Conservation (phyloP, 2,888 invertebrate genomes). For the Orgyia antiqua region DNA sequence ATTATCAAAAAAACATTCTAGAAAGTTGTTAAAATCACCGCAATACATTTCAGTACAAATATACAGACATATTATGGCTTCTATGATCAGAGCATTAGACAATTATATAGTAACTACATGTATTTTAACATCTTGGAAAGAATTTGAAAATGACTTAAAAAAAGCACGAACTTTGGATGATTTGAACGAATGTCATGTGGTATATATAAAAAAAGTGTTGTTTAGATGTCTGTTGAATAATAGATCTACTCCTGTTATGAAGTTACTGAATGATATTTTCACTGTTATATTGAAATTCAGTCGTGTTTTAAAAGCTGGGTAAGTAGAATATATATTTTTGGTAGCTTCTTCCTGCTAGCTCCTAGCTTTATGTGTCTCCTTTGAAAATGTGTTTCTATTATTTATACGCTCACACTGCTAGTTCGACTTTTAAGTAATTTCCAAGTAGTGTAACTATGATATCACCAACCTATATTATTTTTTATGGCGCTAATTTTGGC, state of each 20-base stretch:
- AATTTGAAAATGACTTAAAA: conserved; percentile 83
- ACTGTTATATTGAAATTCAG: conserved; percentile 85
- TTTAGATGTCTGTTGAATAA: conserved; percentile 86
- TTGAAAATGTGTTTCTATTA: no score
- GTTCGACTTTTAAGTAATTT: no score
- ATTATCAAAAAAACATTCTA: conserved; percentile 56
- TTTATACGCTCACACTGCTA: no score
- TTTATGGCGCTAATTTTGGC: no score
- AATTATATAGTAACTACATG: conserved; percentile 88
- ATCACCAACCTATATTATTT: no score
- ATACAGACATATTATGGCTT: conserved; percentile 86
- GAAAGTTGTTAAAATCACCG: conserved; percentile 75
- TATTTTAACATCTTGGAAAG: conserved; percentile 85
- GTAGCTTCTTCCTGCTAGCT: no score
- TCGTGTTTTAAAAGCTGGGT: conserved; percentile 76
- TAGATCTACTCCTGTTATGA: conserved; percentile 82
- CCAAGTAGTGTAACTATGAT: no score
- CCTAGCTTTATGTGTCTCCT: no score
- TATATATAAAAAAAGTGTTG: conserved; percentile 85
- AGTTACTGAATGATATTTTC: conserved; percentile 84
- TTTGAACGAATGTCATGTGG: conserved; percentile 84
- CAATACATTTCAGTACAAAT: conserved; percentile 85
- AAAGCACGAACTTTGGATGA: conserved; percentile 83
- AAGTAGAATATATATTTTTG: conserved; percentile 30
- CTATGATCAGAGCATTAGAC: conserved; percentile 85